These are phyloP conservation scores for Zaprionus lachaisei DNA, from an alignment of 1,140 invertebrate genomes.

Conservation along the genomic window DNA sequence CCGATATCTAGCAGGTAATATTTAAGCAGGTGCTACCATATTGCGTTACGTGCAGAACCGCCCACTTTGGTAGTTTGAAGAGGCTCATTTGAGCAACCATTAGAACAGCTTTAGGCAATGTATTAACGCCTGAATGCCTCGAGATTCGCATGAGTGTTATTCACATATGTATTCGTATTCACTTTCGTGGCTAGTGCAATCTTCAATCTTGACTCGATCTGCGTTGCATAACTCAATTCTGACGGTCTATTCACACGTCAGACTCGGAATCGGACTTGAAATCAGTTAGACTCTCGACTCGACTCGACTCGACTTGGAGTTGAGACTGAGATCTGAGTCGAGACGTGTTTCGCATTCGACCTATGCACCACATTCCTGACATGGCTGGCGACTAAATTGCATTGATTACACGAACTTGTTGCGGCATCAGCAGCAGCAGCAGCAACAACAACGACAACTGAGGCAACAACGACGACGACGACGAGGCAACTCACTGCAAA, in stretches of 20 bases:
- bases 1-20: constrained; percentile 38
- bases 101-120: constrained; percentile 77
- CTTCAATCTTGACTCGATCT: constrained; percentile 48
- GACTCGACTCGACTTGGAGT: neutral
- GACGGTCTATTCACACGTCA: constrained; percentile 50
- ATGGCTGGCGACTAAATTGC: constrained; percentile 68
- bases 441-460: neutral
- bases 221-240: constrained; percentile 40
- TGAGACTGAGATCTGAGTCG: constrained; percentile 14
- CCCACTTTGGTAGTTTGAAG: neutral
- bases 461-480: constrained; percentile 21
- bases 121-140: constrained; percentile 60
- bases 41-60: neutral
- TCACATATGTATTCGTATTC: constrained; percentile 1
- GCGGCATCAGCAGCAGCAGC: constrained; percentile 38
- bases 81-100: constrained; percentile 70
- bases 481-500: constrained; percentile 55
- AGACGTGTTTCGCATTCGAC: constrained; percentile 62
- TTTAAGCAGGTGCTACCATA: constrained; percentile 25
- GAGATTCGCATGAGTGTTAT: constrained; percentile 18
- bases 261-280: constrained; percentile 22
- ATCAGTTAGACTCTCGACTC: constrained; percentile 1
- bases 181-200: constrained; percentile 37
- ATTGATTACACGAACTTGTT: constrained; percentile 70
- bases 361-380: constrained; percentile 70